These are phyloP conservation scores for Poeciliopsis turneri DNA, from an alignment of 2,797 vertebrate species.

Conservation along the genomic window DNA sequence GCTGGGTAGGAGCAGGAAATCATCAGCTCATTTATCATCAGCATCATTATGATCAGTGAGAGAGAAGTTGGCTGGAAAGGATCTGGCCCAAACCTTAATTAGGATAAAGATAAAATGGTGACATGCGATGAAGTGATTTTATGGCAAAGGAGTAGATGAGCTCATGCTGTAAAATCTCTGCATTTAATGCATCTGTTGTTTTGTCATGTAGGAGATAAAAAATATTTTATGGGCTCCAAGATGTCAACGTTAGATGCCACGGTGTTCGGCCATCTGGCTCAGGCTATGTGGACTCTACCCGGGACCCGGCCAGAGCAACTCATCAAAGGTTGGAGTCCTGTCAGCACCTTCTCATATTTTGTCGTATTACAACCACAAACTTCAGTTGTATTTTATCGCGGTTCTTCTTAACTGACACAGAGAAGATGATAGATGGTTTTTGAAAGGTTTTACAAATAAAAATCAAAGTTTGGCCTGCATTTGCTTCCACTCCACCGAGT, in stretches of 20 bases:
- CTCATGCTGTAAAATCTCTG: not conserved
- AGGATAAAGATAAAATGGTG: not conserved
- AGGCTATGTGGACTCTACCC: slow-evolving; percentile 98
- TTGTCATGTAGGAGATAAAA: slow-evolving; percentile 89
- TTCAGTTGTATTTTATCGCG: not conserved
- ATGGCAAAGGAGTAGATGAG: not conserved
- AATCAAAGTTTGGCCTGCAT: not conserved
- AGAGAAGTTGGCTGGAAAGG: slow-evolving; percentile 7
- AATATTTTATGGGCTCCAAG: slow-evolving; percentile 96
- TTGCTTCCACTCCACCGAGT: not conserved
- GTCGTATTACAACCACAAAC: not conserved
- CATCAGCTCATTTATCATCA: not conserved
- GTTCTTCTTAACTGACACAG: not conserved
- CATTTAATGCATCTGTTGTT: slow-evolving; percentile 8
- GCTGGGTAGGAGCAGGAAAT: slow-evolving; percentile 81
- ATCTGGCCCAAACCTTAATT: not conserved
- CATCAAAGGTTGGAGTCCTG: slow-evolving; percentile 88
- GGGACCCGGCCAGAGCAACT: slow-evolving; percentile 93
- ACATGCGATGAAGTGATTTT: not conserved
- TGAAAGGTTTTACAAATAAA: not conserved
- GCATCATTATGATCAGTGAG: slow-evolving; percentile 6
- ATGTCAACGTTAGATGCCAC: slow-evolving; percentile 95
- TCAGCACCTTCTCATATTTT: not conserved
- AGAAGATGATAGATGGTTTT: not conserved
- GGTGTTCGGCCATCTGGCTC: slow-evolving; percentile 94